Conservation (phyloP, 2,113 vertebrate genomes). For the Paradoxurus hermaphroditus region DNA sequence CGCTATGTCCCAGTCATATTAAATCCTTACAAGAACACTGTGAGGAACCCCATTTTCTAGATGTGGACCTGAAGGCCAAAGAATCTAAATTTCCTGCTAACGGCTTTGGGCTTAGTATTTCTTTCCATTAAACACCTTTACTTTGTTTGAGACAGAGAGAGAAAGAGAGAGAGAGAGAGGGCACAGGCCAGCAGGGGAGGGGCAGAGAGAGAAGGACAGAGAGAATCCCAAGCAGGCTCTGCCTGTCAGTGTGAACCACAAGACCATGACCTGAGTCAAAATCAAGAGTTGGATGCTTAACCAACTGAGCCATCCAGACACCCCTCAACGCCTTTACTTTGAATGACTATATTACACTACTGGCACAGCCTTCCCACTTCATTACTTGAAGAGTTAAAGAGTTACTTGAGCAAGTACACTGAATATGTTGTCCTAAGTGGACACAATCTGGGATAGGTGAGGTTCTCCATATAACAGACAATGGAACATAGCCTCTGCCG, state of each 20-base stretch:
- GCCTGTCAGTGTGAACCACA: too few species aligned
- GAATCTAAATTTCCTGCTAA: conserved; percentile 4
- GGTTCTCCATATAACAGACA: background rate
- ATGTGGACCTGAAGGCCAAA: background rate
- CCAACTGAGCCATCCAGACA: too few species aligned
- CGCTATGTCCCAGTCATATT: background rate
- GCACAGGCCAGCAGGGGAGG: too few species aligned
- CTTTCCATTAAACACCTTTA: background rate
- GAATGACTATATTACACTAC: background rate
- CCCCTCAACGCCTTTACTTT: background rate
- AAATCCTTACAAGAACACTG: background rate
- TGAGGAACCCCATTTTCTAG: background rate
- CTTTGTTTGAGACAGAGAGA: background rate
- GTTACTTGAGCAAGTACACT: background rate
- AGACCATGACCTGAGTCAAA: too few species aligned
- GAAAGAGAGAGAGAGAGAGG: too few species aligned
- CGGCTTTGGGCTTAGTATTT: background rate
- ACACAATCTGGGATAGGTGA: background rate
- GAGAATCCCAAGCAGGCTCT: too few species aligned
- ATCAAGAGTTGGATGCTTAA: too few species aligned
- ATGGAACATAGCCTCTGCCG: background rate
- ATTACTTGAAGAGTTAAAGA: background rate
- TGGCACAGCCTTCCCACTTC: background rate
- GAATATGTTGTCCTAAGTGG: background rate
- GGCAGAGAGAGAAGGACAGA: too few species aligned